Conservation (phyloP, 2,797 vertebrate genomes). For the Diplodus puntazzo region DNA sequence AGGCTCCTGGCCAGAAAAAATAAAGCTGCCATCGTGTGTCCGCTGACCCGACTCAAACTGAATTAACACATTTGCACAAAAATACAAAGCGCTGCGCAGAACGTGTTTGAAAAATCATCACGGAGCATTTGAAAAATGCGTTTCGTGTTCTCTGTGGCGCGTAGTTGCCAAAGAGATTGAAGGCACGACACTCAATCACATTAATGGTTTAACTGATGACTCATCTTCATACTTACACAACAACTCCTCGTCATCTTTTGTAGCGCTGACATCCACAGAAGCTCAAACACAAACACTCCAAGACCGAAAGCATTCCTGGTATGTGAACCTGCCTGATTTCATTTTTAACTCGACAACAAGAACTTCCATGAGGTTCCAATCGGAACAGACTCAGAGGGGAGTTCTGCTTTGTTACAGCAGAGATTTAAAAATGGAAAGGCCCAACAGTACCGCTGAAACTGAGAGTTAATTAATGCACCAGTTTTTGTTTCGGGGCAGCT, state of each 20-base stretch:
- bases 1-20: background rate
- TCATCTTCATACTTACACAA: background rate
- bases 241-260: background rate
- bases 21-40: no score
- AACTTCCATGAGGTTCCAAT: background rate
- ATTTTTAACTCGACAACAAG: background rate
- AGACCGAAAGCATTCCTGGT: background rate
- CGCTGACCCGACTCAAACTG: background rate
- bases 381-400: background rate
- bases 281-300: background rate
- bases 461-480: background rate
- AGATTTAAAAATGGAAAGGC: background rate
- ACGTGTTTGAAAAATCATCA: background rate
- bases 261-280: background rate
- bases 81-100: background rate
- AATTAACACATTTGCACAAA: no score
- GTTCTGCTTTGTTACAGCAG: background rate
- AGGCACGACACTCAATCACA: background rate
- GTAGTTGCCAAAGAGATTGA: background rate
- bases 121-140: background rate
- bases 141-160: background rate
- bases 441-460: background rate
- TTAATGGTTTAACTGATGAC: background rate
- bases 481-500: no score
- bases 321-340: constrained; percentile 4